These are phyloP conservation scores for Lasiommata megera DNA, from an alignment of 2,888 invertebrate species.

Conservation along the genomic window DNA sequence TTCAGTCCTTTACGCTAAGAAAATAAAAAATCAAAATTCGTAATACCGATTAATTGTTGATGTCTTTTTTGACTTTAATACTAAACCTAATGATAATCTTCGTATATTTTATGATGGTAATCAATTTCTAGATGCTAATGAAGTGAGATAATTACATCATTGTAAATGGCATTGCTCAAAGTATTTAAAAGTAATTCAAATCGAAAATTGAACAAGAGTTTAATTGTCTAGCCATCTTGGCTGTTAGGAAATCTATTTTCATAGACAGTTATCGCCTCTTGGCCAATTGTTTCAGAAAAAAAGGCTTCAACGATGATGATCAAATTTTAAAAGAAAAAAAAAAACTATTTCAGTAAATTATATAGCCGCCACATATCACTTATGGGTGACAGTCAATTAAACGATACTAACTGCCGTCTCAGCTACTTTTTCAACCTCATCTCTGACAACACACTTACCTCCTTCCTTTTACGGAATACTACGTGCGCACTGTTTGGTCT, in stretches of 20 bases:
- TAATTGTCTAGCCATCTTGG: background rate
- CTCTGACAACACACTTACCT: conserved; percentile 58
- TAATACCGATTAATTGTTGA: conserved; percentile 15
- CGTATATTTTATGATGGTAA: background rate
- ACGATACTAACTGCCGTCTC: conserved; percentile 40
- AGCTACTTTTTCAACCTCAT: conserved; percentile 32
- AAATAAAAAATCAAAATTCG: background rate
- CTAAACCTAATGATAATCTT: background rate
- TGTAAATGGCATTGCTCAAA: background rate
- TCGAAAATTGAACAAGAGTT: background rate
- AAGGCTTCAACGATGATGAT: conserved; percentile 30
- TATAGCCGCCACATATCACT: conserved; percentile 67
- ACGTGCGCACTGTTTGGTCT: conserved; percentile 7
- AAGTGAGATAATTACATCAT: background rate
- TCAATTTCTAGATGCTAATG: background rate
- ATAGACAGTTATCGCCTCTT: too few species aligned
- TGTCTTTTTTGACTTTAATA: conserved; percentile 20
- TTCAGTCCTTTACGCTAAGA: conserved; percentile 17
- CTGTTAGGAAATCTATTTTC: too few species aligned
- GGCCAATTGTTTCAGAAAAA: background rate
- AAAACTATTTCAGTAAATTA: conserved; percentile 18
- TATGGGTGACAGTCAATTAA: conserved; percentile 71
- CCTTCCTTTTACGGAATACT: conserved; percentile 27
- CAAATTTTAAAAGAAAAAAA: conserved; percentile 20
- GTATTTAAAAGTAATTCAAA: background rate